A percentile compares a stretch with the other conserved stretches of the same genome.
phyloP scores from a whole-genome alignment of 2,888 invertebrate species.

The Therioaphis trifolii region DNA sequence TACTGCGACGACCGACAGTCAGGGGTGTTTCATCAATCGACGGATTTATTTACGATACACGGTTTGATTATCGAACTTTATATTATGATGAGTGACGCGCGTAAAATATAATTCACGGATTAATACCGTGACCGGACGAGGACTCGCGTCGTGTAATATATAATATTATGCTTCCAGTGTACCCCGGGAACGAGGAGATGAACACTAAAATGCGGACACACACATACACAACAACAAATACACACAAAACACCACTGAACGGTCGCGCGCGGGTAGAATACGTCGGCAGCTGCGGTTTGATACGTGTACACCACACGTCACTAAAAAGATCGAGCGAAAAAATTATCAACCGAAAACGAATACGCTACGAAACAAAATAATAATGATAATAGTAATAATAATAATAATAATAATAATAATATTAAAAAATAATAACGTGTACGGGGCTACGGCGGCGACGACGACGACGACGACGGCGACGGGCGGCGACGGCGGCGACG shows the following conservation, averaged over 20 bases:
- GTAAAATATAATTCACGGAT: no score
- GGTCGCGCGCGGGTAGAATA: background rate
- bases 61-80: no score
- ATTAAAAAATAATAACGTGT: background rate
- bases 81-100: no score
- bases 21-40: no score
- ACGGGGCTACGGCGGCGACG: constrained; percentile 20
- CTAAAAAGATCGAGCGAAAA: background rate
- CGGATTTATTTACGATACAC: no score
- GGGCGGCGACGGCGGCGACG: constrained; percentile 15
- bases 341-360: background rate
- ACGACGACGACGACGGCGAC: constrained; percentile 16
- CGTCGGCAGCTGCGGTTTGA: background rate
- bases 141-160: background rate
- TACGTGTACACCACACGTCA: background rate
- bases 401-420: background rate
- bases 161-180: constrained; percentile 25
- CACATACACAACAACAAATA: no score
- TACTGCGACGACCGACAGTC: no score
- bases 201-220: background rate
- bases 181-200: constrained; percentile 2
- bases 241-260: background rate
- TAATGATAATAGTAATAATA: background rate
- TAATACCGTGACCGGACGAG: no score
- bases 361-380: background rate